These are phyloP conservation scores for Pardosa pseudoannulata DNA, from an alignment of 2,888 invertebrate species.

Conservation along the genomic window DNA sequence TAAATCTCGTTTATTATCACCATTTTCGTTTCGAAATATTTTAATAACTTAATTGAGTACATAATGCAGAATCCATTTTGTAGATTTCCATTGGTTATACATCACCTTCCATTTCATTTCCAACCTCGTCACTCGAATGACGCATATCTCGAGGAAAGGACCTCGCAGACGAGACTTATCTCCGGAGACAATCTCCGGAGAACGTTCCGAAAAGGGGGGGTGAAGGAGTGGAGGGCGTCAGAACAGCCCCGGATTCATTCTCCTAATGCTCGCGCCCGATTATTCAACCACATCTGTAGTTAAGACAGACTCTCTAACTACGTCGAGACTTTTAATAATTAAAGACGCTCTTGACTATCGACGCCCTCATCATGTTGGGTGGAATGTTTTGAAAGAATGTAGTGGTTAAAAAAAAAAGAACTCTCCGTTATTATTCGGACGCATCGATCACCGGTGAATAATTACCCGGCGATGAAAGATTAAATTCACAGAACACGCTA, in stretches of 20 bases:
- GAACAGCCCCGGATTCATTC: not conserved
- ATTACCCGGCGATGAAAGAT: conserved; percentile 10
- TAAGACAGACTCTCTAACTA: not conserved
- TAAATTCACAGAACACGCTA: conserved; percentile 30
- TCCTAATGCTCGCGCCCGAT: not conserved
- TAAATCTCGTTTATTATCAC: too few species aligned
- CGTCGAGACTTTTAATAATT: conserved; percentile 7
- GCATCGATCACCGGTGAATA: not conserved
- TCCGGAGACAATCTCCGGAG: too few species aligned
- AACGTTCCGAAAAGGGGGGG: too few species aligned
- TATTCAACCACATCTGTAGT: not conserved
- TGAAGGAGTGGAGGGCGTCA: too few species aligned
- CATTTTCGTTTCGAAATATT: too few species aligned
- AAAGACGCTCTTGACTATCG: not conserved
- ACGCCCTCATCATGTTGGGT: conserved; percentile 25
- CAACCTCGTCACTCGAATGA: too few species aligned
- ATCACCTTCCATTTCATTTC: too few species aligned
- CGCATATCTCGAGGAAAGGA: too few species aligned
- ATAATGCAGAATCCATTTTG: too few species aligned
- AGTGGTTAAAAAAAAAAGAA: not conserved
- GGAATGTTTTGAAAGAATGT: conserved; percentile 11
- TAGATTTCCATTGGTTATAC: too few species aligned
- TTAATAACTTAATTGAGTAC: too few species aligned
- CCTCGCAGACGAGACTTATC: too few species aligned
- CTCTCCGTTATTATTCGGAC: not conserved